Evolutionary conservation across 2,113 vertebrate species (phyloP), one percentile per base, ranked within the genome.

Genomic region (Arvicanthis niloticus): DNA sequence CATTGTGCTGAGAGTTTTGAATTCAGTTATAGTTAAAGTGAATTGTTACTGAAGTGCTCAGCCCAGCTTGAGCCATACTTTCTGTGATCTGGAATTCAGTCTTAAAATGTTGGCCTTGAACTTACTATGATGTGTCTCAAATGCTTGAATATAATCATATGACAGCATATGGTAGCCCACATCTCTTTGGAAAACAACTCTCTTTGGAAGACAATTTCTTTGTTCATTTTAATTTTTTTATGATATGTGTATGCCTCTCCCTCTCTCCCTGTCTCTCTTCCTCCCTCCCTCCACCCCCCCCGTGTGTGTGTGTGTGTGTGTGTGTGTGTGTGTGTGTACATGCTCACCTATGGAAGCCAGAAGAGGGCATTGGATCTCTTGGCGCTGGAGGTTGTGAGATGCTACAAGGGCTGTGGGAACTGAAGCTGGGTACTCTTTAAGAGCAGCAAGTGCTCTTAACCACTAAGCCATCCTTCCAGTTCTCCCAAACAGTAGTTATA

Each of bases 151-250:
- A 87, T 13, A 51, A 51, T 21, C 24, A 24, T 24, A 4, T n/a
- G 67, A 2, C 22, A 72, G 24, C 12, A 29, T 24, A 53, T 8
- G 31, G 19, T n/a, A 19, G 29, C 19, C 17, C 7, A 82, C 75
- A 78, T 81, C 67, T 95, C 67, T 91, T 89, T 75, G 42, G 58
- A 85, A 85, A 22, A 51, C 51, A 22, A 51, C 51, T 81, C 67
- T 95, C 67, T 91, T 89, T 75, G 42, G 58, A 85, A 85, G 15
- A 31, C n/a, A 65, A 34, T 19, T 85, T 85, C 31, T 37, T 37
- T 53, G 11, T 60, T 82, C 11, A 58, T 40, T 82, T 78, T 34
- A 51, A 76, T 51, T 81, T 81, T n/a, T 81, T 58, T 26, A 24
- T 84, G 80, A 7, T 60, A n/a, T 82, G 22, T 60, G 51, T 80